Evolutionary conservation across 2,888 invertebrate genomes (phyloP).

Genomic region (Tortrix viridana): DNA sequence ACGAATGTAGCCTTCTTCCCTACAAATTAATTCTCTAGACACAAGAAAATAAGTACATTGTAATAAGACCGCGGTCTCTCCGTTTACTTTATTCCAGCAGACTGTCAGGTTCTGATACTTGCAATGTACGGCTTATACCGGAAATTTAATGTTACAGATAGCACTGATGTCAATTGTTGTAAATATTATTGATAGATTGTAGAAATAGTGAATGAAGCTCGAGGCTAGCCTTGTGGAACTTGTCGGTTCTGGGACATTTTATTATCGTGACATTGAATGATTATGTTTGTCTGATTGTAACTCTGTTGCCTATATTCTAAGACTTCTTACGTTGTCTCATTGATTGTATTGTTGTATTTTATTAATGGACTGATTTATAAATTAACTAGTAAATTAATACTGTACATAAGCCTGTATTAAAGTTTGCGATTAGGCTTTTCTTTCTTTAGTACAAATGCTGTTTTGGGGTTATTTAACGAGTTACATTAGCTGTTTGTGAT

Average conservation of each 20-base stretch:
- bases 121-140: neutral
- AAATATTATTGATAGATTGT: constrained; percentile 29
- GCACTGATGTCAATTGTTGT: constrained; percentile 39
- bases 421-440: constrained; percentile 53
- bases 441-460: constrained; percentile 60
- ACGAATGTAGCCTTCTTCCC: constrained; percentile 19
- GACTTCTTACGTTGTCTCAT: constrained; percentile 38
- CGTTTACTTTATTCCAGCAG: no score
- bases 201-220: constrained; percentile 8
- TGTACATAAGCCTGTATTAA: constrained; percentile 59
- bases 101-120: no score
- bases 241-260: constrained; percentile 27
- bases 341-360: constrained; percentile 56
- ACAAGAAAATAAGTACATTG: neutral
- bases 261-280: constrained; percentile 37
- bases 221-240: constrained; percentile 27
- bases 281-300: constrained; percentile 34
- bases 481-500: constrained; percentile 50
- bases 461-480: constrained; percentile 60
- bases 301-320: constrained; percentile 35
- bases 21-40: constrained; percentile 5
- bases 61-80: neutral
- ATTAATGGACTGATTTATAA: constrained; percentile 72
- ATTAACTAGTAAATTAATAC: no score
- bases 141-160: neutral